Percentiles rank a stretch among this genome's conserved stretches.
Conservation (phyloP, 2,888 invertebrate species). For the Parochlus steinenii region DNA sequence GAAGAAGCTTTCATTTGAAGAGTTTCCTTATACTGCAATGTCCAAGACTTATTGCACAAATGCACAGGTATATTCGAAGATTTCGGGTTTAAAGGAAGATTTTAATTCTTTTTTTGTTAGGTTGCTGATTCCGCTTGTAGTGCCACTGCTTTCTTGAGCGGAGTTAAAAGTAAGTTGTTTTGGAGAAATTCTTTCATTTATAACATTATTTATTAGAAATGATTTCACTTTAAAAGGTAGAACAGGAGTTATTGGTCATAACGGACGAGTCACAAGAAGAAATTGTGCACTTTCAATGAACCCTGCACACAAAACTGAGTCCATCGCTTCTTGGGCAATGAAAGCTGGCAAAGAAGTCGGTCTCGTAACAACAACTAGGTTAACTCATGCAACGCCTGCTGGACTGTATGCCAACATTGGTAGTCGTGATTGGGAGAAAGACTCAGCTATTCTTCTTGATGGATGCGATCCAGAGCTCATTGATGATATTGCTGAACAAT, state of each 20-base stretch:
- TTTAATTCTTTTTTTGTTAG: too few species aligned
- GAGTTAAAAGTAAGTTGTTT: too few species aligned
- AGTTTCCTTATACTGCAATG: slow-evolving; percentile 42
- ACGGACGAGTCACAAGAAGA: slow-evolving; percentile 37
- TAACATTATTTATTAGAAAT: too few species aligned
- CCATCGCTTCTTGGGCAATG: slow-evolving; percentile 55
- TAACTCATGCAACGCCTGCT: slow-evolving; percentile 50
- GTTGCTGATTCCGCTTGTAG: too few species aligned
- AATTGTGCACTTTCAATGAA: slow-evolving; percentile 41
- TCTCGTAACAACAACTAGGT: slow-evolving; percentile 55
- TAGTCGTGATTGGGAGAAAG: slow-evolving; percentile 50
- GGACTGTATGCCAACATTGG: slow-evolving; percentile 52
- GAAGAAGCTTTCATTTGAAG: slow-evolving; percentile 37
- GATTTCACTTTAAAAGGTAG: too few species aligned
- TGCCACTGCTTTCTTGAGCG: slow-evolving; percentile 50
- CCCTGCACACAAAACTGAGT: slow-evolving; percentile 37
- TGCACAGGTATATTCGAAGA: slow-evolving; percentile 36
- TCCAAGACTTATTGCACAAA: slow-evolving; percentile 47
- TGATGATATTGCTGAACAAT: slow-evolving; percentile 46
- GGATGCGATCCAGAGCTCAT: slow-evolving; percentile 6
- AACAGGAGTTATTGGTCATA: slow-evolving; percentile 49
- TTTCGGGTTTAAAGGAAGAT: too few species aligned
- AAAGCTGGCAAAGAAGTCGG: slow-evolving; percentile 43
- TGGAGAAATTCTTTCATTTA: too few species aligned
- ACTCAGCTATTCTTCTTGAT: slow-evolving; percentile 33